Evolutionary conservation across 2,888 invertebrate species (phyloP).

Genomic region (Pristionchus fissidentatus): DNA sequence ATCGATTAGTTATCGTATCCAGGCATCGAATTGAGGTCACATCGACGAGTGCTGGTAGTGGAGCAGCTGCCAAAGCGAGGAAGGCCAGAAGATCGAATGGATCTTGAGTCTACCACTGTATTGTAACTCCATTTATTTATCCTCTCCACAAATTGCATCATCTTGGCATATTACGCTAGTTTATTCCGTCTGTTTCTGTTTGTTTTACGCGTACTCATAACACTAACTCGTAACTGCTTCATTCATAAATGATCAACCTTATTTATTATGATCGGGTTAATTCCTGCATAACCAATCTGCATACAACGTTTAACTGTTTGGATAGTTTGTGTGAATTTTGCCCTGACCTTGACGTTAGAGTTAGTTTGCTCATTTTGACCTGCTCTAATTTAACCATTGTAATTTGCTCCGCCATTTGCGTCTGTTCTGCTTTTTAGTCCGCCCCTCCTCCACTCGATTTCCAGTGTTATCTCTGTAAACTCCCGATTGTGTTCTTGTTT

Average conservation of each 20-base stretch:
- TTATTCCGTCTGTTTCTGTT: not conserved
- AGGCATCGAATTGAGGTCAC: constrained; percentile 41
- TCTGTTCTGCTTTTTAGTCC: too few relatives aligned
- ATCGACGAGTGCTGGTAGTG: constrained; percentile 13
- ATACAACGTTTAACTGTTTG: not conserved
- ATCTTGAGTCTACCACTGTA: not conserved
- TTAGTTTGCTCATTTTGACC: too few relatives aligned
- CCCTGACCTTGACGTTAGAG: not conserved
- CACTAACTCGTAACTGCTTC: constrained; percentile 1
- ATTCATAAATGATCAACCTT: not conserved
- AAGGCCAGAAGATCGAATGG: constrained; percentile 30
- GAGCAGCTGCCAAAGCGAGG: constrained; percentile 41
- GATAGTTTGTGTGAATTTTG: constrained; percentile 20
- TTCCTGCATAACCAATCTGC: not conserved
- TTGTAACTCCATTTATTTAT: not conserved
- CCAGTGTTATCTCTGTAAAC: too few relatives aligned
- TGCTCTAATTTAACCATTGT: too few relatives aligned
- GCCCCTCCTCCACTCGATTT: too few relatives aligned
- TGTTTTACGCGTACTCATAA: not conserved
- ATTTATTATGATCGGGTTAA: not conserved
- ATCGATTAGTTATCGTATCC: not conserved
- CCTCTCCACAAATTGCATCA: not conserved
- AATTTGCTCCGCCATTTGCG: too few relatives aligned
- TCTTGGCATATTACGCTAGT: not conserved
- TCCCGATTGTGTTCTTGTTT: constrained; percentile 3